These are phyloP conservation scores for Phyllotis vaccarum DNA, from an alignment of 2,797 vertebrate genomes.

Conservation along the genomic window DNA sequence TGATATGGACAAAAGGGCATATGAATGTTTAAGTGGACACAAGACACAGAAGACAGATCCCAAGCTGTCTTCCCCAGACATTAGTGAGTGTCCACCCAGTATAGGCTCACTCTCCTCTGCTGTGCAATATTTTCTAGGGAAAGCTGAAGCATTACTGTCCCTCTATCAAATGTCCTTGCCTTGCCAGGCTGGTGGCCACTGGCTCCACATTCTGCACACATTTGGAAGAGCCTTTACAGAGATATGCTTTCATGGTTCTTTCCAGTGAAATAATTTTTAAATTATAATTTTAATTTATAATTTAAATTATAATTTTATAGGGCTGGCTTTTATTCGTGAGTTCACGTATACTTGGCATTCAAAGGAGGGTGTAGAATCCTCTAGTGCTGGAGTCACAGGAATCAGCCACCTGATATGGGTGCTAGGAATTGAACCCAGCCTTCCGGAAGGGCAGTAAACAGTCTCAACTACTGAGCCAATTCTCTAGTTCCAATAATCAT, in stretches of 20 bases:
- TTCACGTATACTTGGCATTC: background rate
- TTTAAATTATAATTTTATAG: too few species aligned
- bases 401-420: too few species aligned
- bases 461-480: background rate
- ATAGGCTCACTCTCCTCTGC: background rate
- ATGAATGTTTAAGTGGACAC: constrained; percentile 36
- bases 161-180: background rate
- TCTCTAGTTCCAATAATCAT: background rate
- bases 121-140: background rate
- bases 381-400: too few species aligned
- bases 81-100: background rate
- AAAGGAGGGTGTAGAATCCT: too few species aligned
- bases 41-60: constrained; percentile 41
- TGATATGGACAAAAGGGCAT: background rate
- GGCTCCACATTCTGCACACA: accelerated
- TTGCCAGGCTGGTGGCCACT: background rate
- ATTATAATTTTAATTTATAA: background rate
- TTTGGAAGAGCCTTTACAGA: background rate
- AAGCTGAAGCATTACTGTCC: background rate
- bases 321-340: background rate
- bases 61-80: background rate
- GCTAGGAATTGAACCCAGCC: background rate
- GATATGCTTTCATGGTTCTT: background rate
- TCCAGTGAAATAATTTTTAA: background rate
- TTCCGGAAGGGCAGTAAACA: background rate